Percentiles rank a stretch among this genome's conserved stretches.
These are phyloP conservation scores for Chaenocephalus aceratus DNA, from an alignment of 2,113 vertebrate genomes.

Conservation along the genomic window DNA sequence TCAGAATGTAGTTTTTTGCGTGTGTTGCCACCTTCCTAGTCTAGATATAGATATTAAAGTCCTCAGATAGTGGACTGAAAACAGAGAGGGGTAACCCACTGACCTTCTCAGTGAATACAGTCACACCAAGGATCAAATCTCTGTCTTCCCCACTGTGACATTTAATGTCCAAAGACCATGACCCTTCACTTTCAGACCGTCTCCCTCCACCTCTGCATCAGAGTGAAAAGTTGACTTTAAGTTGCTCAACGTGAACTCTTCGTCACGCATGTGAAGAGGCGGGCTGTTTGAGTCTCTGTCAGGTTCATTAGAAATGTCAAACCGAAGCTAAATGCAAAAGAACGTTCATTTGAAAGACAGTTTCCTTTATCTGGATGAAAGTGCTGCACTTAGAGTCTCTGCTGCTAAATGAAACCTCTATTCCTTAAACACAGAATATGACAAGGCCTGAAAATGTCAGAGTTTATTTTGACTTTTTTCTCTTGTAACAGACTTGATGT, in stretches of 20 bases:
- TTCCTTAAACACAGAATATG: neutral
- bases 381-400: neutral
- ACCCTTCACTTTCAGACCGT: slow-evolving; percentile 78
- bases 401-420: slow-evolving; percentile 21
- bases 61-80: slow-evolving; percentile 47
- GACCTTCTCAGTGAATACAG: slow-evolving; percentile 79
- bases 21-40: neutral
- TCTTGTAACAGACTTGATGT: neutral
- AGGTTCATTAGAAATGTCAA: neutral
- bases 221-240: too few species aligned
- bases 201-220: slow-evolving; percentile 27
- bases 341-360: neutral
- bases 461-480: slow-evolving; percentile 5
- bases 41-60: slow-evolving; percentile 26
- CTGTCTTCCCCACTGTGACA: slow-evolving; percentile 80
- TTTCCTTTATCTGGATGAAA: neutral
- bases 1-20: neutral
- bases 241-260: slow-evolving; percentile 7
- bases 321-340: neutral
- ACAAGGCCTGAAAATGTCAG: neutral
- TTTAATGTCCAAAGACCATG: slow-evolving; percentile 85
- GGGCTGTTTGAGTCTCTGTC: slow-evolving; percentile 3
- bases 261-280: slow-evolving; percentile 30
- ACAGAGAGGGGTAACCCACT: slow-evolving; percentile 59
- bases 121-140: slow-evolving; percentile 80